Evolutionary conservation across 35 echinoderm and acorn worm species (phyloP), one percentile per base, ranked within the genome.

Genomic region (Lytechinus pictus): DNA sequence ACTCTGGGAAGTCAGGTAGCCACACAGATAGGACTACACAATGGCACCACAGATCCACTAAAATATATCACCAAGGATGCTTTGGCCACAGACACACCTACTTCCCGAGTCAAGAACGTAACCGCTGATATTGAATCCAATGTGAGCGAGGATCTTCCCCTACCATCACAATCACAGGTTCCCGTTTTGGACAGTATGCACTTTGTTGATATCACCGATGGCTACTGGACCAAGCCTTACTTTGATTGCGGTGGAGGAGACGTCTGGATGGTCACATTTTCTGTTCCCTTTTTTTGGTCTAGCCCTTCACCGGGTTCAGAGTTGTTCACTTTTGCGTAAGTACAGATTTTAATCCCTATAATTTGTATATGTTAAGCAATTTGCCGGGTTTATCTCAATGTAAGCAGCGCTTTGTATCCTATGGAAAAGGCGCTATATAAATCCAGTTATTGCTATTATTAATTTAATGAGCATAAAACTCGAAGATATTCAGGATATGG

Each of bases 231-330:
- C 9, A 96, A 99, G 54, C 98, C 98, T 8, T 99, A 99, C 88
- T 99, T 97, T 89, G 98, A 99, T 57, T 99, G 98, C 54, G 98
- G 98, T 27, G 98, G 98, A 3, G 98, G 98, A 12, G 97, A 99
- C 58, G 98, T 99, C 0, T 99, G 98, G 98, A 99, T 99, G 98
- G 97, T 99, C 0, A 99, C 98, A 3, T 99, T 99, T 71, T 97
- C 97, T 8, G 96, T 99, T 95, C 98, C 98, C 11, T 99, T 99
- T 95, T 99, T 97, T 56, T 61, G 54, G 53, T 54, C 60, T 27
- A 53, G 27, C 10, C 27, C 54, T 8, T 19, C 54, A 21, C 2
- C 33, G 33, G 54, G 86, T 12, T 27, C 28, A 33, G 95, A 91
- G 54, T 87, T 54, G 28, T 95, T 57, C 28, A 55, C 55, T 28